A percentile compares a stretch with the other conserved stretches of the same genome.
Evolutionary conservation across 2,113 vertebrate genomes (phyloP).

Genomic region (Gymnogyps californianus): DNA sequence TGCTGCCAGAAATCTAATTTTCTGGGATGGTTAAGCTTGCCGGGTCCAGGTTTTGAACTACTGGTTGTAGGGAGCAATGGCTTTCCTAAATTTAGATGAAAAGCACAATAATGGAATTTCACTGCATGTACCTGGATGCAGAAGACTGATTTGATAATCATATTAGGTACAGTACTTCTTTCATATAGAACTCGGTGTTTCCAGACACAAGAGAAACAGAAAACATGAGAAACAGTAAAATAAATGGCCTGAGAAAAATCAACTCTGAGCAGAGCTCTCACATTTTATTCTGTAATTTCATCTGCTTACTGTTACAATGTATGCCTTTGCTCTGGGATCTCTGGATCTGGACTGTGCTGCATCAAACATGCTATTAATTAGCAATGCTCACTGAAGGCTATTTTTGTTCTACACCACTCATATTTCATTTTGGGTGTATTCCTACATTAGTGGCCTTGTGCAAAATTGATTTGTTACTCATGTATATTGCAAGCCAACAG

Average conservation of each 20-base stretch:
- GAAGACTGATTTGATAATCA: neutral
- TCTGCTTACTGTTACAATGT: slow-evolving; percentile 29
- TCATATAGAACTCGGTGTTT: neutral
- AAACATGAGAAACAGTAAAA: neutral
- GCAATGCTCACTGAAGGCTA: slow-evolving; percentile 55
- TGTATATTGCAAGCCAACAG: slow-evolving; percentile 46
- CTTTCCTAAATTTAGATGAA: neutral
- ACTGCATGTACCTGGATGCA: neutral
- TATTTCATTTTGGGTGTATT: slow-evolving; percentile 46
- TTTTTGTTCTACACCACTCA: slow-evolving; percentile 50
- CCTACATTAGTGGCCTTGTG: slow-evolving; percentile 49
- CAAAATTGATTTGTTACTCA: slow-evolving; percentile 63
- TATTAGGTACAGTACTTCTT: neutral
- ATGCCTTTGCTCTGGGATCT: slow-evolving; percentile 31
- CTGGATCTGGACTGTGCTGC: slow-evolving; percentile 35
- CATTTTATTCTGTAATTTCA: slow-evolving; percentile 18
- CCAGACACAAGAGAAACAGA: neutral
- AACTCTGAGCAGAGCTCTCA: neutral
- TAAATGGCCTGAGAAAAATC: slow-evolving; percentile 5
- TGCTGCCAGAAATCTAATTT: neutral
- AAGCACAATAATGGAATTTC: neutral
- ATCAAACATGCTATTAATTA: slow-evolving; percentile 61
- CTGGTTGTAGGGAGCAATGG: neutral
- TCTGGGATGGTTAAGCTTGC: neutral
- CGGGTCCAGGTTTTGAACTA: neutral